These are phyloP conservation scores for Muntiacus reevesi DNA, from an alignment of 2,113 vertebrate genomes.

Conservation along the genomic window DNA sequence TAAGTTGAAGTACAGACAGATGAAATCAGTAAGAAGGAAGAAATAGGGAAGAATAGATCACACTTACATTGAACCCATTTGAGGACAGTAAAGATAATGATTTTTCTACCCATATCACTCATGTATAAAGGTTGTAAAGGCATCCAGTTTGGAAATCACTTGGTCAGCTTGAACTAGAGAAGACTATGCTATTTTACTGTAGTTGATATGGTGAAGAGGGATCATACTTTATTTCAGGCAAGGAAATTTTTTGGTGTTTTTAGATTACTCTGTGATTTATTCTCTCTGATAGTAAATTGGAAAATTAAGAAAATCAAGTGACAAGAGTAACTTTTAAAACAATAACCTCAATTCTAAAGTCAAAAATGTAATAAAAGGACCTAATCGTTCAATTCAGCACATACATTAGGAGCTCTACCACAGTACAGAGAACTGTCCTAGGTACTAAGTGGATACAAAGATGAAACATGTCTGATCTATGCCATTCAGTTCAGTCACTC, in stretches of 20 bases:
- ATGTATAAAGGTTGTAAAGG: neutral
- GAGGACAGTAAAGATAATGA: neutral
- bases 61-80: neutral
- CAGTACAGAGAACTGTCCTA: neutral
- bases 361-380: neutral
- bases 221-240: neutral
- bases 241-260: neutral
- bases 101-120: neutral
- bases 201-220: neutral
- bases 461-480: neutral
- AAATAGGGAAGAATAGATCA: neutral
- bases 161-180: neutral
- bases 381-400: conserved; percentile 2
- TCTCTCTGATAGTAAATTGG: neutral
- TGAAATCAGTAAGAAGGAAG: neutral
- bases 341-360: conserved; percentile 11
- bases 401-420: neutral
- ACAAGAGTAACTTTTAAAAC: neutral
- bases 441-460: neutral
- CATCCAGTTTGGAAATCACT: neutral
- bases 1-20: neutral
- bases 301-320: neutral
- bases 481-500: neutral
- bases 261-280: neutral
- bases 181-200: neutral